Conservation (phyloP, 1,140 invertebrate genomes). For the Hirudo medicinalis region DNA sequence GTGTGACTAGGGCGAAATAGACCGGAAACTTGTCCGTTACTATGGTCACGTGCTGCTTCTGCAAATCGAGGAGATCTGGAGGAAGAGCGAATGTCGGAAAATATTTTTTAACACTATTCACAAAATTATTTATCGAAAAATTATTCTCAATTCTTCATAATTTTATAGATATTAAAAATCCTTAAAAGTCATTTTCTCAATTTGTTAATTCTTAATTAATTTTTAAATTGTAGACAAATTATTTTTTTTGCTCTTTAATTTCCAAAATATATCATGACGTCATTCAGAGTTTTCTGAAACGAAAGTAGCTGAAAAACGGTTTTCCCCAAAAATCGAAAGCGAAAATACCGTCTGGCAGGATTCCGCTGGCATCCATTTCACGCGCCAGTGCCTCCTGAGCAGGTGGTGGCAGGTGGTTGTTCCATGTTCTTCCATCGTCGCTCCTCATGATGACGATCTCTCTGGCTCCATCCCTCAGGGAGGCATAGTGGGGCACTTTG, state of each 20-base stretch:
- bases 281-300: too few relatives aligned
- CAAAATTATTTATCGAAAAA: not conserved
- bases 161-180: too few relatives aligned
- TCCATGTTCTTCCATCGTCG: conserved; percentile 90
- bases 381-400: not conserved
- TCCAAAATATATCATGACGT: not conserved
- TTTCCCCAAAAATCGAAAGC: too few relatives aligned
- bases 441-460: conserved; percentile 87
- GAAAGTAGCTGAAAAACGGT: too few relatives aligned
- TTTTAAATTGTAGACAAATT: not conserved
- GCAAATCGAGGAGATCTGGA: conserved; percentile 37
- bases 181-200: too few relatives aligned
- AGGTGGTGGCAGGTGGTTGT: conserved; percentile 57
- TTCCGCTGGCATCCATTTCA: not conserved
- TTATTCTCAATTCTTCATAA: too few relatives aligned
- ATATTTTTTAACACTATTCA: too few relatives aligned
- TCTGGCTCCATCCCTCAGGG: conserved; percentile 77
- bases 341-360: too few relatives aligned
- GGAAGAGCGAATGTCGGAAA: not conserved
- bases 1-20: conserved; percentile 88
- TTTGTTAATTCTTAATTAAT: too few relatives aligned
- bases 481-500: conserved; percentile 91
- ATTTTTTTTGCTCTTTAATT: not conserved
- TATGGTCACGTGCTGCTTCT: conserved; percentile 73
- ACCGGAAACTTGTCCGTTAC: conserved; percentile 90